Evolutionary conservation across 2,797 vertebrate species (phyloP).

Genomic region (Coregonus suidteri): DNA sequence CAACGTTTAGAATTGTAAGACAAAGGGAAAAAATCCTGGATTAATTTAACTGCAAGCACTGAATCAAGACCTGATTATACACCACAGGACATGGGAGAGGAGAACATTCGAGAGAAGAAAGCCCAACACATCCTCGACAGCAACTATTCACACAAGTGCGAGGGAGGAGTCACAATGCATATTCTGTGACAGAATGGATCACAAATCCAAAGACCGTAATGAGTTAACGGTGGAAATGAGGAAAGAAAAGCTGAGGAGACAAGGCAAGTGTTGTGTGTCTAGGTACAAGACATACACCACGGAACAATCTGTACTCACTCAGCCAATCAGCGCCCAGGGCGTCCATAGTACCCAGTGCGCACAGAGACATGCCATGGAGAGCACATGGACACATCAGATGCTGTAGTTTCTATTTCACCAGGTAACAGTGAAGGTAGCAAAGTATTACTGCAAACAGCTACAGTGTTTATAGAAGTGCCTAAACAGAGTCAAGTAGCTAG

Average conservation of each 20-base stretch:
- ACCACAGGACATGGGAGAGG: no score
- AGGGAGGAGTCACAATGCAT: background rate
- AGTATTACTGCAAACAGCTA: conserved; percentile 8
- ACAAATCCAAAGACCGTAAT: conserved; percentile 7
- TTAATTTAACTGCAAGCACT: no score
- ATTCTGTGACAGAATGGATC: background rate
- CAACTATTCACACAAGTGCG: no score
- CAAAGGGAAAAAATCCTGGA: no score
- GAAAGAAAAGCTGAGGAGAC: no score
- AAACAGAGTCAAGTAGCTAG: background rate
- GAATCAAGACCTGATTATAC: no score
- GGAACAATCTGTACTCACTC: background rate
- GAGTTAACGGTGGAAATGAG: no score
- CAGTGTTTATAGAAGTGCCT: background rate
- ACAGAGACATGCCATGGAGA: background rate
- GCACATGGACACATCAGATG: background rate
- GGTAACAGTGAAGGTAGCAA: background rate
- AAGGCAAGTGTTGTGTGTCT: no score
- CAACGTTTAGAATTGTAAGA: no score
- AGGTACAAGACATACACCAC: no score
- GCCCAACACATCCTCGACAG: no score
- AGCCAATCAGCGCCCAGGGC: background rate
- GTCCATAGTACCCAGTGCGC: background rate
- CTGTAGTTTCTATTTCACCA: background rate
- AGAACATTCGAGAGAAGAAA: no score